Evolutionary conservation across 2,113 vertebrate genomes (phyloP).

Genomic region (Brevimyrus niger): DNA sequence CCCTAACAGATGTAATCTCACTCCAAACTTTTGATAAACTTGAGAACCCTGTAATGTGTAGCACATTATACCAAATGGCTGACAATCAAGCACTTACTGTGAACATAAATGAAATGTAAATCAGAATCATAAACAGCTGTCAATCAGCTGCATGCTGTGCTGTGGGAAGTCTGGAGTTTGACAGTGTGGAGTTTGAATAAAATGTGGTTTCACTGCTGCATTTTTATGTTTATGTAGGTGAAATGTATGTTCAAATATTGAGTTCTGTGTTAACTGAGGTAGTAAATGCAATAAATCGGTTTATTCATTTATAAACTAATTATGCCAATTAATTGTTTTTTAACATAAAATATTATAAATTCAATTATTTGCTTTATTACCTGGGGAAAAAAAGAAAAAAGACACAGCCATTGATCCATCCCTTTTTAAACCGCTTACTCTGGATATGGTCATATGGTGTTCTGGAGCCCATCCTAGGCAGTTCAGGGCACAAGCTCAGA

Average conservation of each 20-base stretch:
- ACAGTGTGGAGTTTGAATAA: background rate
- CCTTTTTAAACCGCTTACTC: no score
- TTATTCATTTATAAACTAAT: background rate
- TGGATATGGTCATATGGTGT: no score
- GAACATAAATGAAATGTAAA: background rate
- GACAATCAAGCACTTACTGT: slow-evolving; percentile 7
- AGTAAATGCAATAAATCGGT: background rate
- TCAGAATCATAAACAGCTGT: background rate
- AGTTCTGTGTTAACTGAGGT: background rate
- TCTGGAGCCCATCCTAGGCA: no score
- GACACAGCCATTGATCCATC: no score
- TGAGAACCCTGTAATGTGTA: background rate
- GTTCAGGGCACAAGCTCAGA: no score
- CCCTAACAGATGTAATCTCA: no score
- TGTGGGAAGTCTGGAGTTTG: background rate
- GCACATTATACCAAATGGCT: background rate
- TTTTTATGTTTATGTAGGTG: background rate
- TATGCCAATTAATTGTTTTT: background rate
- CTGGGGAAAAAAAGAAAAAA: background rate
- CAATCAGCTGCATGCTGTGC: background rate
- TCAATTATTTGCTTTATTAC: background rate
- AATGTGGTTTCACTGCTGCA: background rate
- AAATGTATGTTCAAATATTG: background rate
- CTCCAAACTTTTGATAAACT: no score
- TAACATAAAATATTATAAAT: background rate